A percentile compares a stretch with the other conserved stretches of the same genome.
Evolutionary conservation across 1,140 invertebrate species (phyloP).

Genomic region (Heliconius eleuchia): DNA sequence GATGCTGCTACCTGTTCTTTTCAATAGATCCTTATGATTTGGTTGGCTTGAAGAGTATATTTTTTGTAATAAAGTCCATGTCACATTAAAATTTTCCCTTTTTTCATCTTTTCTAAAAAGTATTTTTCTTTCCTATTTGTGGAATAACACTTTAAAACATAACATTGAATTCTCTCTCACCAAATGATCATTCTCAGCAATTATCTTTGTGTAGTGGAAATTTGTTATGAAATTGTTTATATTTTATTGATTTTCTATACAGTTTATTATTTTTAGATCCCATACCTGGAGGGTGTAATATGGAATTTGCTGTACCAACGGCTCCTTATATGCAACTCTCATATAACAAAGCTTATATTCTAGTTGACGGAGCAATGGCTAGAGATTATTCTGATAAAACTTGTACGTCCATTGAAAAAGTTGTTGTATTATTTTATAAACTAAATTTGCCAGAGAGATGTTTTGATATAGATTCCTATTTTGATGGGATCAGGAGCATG

Average conservation of each 20-base stretch:
- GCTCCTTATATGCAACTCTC: conserved; percentile 84
- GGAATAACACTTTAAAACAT: too few species aligned
- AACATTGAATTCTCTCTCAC: too few species aligned
- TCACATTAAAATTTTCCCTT: too few species aligned
- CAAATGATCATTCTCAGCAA: too few species aligned
- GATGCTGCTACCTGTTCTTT: too few species aligned
- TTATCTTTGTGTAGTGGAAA: background rate
- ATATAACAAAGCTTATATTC: conserved; percentile 80
- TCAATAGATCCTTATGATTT: too few species aligned
- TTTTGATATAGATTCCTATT: conserved; percentile 83
- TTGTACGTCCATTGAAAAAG: conserved; percentile 60
- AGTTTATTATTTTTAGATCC: conserved; percentile 82
- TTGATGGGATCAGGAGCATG: conserved; percentile 84
- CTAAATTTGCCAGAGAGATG: conserved; percentile 84
- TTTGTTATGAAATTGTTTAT: background rate
- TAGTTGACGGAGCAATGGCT: conserved; percentile 83
- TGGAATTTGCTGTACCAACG: conserved; percentile 84
- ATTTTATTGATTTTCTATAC: background rate
- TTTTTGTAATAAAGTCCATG: too few species aligned
- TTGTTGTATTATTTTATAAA: conserved; percentile 84
- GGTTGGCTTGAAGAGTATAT: too few species aligned
- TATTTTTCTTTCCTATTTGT: too few species aligned
- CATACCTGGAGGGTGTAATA: conserved; percentile 89
- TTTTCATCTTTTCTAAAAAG: too few species aligned
- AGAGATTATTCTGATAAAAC: conserved; percentile 57